Percentiles rank a stretch among this genome's conserved stretches.
Evolutionary conservation across 2,797 vertebrate genomes (phyloP).

Genomic region (Pyrocephalus nanus): DNA sequence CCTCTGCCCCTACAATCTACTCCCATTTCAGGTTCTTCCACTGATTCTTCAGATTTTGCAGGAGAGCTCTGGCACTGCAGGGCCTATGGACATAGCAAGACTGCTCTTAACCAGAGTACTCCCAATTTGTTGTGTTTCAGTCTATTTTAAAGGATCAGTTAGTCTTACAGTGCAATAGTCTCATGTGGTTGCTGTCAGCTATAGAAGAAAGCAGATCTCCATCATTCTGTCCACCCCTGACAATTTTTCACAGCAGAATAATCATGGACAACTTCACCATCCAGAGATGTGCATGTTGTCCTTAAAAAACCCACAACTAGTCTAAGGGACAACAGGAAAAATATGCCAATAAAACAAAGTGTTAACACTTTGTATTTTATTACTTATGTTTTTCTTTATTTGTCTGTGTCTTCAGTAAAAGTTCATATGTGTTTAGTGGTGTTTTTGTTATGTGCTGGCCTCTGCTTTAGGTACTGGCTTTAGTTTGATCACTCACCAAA

Average conservation of each 20-base stretch:
- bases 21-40: background rate
- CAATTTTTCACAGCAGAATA: background rate
- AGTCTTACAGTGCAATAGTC: background rate
- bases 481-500: background rate
- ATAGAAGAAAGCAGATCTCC: background rate
- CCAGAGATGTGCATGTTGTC: background rate
- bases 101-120: background rate
- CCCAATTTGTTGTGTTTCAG: background rate
- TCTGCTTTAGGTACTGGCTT: background rate
- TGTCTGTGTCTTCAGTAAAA: background rate
- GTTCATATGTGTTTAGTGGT: rapidly evolving
- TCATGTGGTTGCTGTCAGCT: background rate
- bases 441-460: background rate
- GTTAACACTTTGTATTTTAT: background rate
- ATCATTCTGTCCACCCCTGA: background rate
- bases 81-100: background rate
- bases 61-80: background rate
- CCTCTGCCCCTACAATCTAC: background rate
- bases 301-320: background rate
- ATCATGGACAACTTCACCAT: background rate
- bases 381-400: background rate
- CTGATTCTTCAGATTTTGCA: background rate
- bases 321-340: background rate
- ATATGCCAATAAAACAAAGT: background rate
- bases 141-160: background rate